Evolutionary conservation across 2,888 invertebrate genomes (phyloP), one percentile per base, ranked within the genome.

Genomic region (Rhagonycha lutea): DNA sequence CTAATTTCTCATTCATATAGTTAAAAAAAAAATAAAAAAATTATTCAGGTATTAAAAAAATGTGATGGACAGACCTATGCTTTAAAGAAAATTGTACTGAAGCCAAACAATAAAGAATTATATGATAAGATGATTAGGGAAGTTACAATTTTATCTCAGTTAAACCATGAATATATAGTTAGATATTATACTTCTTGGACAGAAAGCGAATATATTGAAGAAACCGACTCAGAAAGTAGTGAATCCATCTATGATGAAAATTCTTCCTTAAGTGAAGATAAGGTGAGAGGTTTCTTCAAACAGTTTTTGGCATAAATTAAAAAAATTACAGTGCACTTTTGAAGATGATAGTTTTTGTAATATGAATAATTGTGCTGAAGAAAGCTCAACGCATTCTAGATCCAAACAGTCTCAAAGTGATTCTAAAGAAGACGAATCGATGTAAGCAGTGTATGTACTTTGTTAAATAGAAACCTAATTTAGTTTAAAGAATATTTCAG

Each of bases 121-220:
- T 96, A 96, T 85, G 94, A 93, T 84, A 98, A 98, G 88, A 98
- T 99, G 81, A 96, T 95, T 0, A 90, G 98, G 14, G 99, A 99
- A 89, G 99, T 99, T 0, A 97, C 97, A 87, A 88, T 99, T 5
- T 89, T 99, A 0, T 98, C 98, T 0, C 90, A 97, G 72, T 89
- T 99, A 24, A 98, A 98, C 88, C 99, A 99, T 88, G 98, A 98
- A 87, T 98, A 99, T 88, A 97, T 99, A 4, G 99, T 99, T 0
- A 91, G 98, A 7, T 98, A 98, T 88, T 98, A 95, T 86, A 97
- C 97, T 86, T 98, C 98, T 0, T 99, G 99, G 99, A 96, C 98
- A 68, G 99, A 99, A 86, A 92, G 91, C 82, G 88, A 89, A 0
- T 87, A 83, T 3, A 83, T 86, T 29, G 86, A 86, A 67, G 79